Percentiles rank a stretch among this genome's conserved stretches.
Conservation (phyloP, 1,140 invertebrate species). For the Oedothorax gibbosus region DNA sequence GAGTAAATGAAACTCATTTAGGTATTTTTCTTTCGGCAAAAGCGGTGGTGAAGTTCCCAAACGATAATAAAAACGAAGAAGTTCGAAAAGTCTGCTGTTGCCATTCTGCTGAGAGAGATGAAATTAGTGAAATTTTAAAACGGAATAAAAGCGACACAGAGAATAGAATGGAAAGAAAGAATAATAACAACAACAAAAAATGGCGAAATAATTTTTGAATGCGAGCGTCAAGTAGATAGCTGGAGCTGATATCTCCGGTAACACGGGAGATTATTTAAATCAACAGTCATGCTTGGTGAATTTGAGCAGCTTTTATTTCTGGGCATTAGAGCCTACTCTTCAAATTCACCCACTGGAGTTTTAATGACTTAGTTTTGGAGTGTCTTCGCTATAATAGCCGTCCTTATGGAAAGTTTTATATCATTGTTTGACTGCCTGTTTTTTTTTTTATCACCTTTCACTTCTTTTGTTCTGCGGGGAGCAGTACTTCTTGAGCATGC, state of each 20-base stretch:
- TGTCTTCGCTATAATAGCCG: constrained; percentile 4
- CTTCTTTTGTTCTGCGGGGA: not conserved
- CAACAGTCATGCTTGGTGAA: constrained; percentile 29
- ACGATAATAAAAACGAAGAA: constrained; percentile 12
- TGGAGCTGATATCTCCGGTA: constrained; percentile 9
- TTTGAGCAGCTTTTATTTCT: constrained; percentile 31
- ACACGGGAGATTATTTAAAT: constrained; percentile 28
- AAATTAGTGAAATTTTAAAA: constrained; percentile 39
- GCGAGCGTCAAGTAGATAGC: constrained; percentile 28
- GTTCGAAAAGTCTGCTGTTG: not conserved
- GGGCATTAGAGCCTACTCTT: constrained; percentile 33
- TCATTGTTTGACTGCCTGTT: constrained; percentile 29
- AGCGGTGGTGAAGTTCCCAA: not conserved
- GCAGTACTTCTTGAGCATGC: constrained; percentile 10
- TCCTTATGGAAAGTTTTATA: constrained; percentile 2
- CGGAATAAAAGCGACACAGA: constrained; percentile 20
- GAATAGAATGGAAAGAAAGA: constrained; percentile 17
- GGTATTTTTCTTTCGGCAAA: constrained; percentile 12
- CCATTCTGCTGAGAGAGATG: constrained; percentile 23
- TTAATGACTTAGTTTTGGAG: constrained; percentile 37
- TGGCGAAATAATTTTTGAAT: constrained; percentile 33
- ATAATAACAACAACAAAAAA: not conserved
- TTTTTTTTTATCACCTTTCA: constrained; percentile 3
- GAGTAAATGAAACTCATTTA: constrained; percentile 26
- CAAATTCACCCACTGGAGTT: constrained; percentile 30